Evolutionary conservation across 2,888 invertebrate genomes (phyloP).

Genomic region (Drosophila phalerata): DNA sequence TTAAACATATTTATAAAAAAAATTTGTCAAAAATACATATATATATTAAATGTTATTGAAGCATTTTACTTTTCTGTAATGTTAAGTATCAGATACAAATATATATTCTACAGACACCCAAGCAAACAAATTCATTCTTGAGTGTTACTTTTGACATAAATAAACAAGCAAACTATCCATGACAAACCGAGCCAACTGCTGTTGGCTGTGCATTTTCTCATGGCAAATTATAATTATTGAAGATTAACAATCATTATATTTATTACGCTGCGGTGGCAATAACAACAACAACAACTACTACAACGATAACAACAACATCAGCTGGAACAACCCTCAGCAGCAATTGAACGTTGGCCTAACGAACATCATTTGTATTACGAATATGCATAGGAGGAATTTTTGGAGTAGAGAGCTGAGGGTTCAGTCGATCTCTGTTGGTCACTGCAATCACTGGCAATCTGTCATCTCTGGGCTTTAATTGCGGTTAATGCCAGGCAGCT

Average conservation of each 20-base stretch:
- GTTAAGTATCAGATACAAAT: neutral
- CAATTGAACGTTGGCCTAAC: constrained; percentile 37
- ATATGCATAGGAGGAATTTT: constrained; percentile 5
- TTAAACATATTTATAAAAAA: too few species aligned
- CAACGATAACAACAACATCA: constrained; percentile 23
- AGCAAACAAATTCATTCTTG: constrained; percentile 11
- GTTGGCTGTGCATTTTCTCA: constrained; percentile 71
- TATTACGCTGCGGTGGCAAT: constrained; percentile 64
- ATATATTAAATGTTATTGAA: too few species aligned
- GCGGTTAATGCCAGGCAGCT: constrained; percentile 62
- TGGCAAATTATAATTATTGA: constrained; percentile 81
- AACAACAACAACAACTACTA: constrained; percentile 34
- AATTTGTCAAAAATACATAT: too few species aligned
- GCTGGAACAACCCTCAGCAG: constrained; percentile 60
- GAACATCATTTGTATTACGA: constrained; percentile 64
- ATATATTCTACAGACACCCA: neutral
- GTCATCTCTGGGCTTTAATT: constrained; percentile 74
- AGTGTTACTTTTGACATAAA: constrained; percentile 38
- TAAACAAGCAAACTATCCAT: constrained; percentile 57
- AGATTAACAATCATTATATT: constrained; percentile 81
- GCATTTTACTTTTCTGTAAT: too few species aligned
- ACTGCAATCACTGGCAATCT: constrained; percentile 70
- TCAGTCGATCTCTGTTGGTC: constrained; percentile 58
- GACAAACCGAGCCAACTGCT: constrained; percentile 48
- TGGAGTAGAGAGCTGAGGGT: constrained; percentile 50